Percentiles rank a stretch among this genome's conserved stretches.
phyloP scores from a whole-genome alignment of 2,888 invertebrate genomes.

The Dicranocentrus wangi region DNA sequence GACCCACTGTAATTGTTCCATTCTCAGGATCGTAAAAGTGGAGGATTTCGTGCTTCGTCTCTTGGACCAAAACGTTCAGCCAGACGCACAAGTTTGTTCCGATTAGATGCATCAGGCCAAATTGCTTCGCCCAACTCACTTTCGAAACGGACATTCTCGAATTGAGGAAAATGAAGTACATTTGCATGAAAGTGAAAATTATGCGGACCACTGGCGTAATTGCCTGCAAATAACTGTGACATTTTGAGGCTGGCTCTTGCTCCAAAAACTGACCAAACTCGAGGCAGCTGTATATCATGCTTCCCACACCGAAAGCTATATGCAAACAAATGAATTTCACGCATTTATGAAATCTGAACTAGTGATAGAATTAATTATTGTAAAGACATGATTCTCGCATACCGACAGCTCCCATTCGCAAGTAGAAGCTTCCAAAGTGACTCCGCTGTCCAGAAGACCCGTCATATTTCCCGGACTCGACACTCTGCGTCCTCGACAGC shows the following conservation, averaged over 20 bases:
- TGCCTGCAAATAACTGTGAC: constrained; percentile 91
- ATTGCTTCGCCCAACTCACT: constrained; percentile 75
- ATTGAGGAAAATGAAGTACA: constrained; percentile 98
- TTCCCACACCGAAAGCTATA: constrained; percentile 95
- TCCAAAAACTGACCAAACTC: constrained; percentile 97
- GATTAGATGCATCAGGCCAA: constrained; percentile 79
- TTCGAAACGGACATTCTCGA: constrained; percentile 70
- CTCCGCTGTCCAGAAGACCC: constrained; percentile 25
- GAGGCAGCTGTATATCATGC: constrained; percentile 96
- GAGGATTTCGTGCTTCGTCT: constrained; percentile 76
- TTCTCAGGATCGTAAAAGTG: constrained; percentile 73
- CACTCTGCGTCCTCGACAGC: constrained; percentile 42
- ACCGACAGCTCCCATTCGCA: constrained; percentile 71
- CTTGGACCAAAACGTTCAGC: constrained; percentile 76
- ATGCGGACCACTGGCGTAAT: constrained; percentile 93
- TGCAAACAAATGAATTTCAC: neutral
- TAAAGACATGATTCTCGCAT: no score
- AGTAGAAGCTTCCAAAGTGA: constrained; percentile 76
- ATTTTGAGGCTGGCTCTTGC: constrained; percentile 89
- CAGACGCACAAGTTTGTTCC: constrained; percentile 77
- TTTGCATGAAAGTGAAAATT: constrained; percentile 97
- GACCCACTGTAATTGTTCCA: constrained; percentile 61
- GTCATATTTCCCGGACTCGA: constrained; percentile 55
- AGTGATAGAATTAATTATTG: no score
- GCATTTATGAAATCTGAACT: no score